phyloP scores from a whole-genome alignment of 1,140 invertebrate species.

The Andrena cerasifolii region DNA sequence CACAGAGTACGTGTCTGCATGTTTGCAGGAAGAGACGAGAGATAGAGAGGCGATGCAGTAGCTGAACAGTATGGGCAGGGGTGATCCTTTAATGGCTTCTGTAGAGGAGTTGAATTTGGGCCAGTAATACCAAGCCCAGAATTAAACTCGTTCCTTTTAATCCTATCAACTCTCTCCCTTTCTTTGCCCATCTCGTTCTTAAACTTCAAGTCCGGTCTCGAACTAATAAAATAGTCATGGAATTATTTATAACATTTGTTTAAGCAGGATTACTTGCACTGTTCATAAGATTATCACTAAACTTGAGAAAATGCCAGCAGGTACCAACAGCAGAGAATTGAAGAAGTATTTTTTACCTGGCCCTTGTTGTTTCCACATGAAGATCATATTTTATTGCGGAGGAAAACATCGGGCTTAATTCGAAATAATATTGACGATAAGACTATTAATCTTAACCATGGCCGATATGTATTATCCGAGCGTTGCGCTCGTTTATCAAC shows the following conservation, averaged over 20 bases:
- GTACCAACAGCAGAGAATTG: neutral
- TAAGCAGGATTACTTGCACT: neutral
- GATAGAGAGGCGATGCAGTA: too few species aligned
- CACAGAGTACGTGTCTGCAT: too few species aligned
- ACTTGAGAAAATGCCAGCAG: neutral
- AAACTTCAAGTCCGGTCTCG: too few species aligned
- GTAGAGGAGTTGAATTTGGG: too few species aligned
- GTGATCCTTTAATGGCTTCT: too few species aligned
- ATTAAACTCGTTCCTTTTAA: too few species aligned
- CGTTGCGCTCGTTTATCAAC: constrained; percentile 40
- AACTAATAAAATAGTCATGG: too few species aligned
- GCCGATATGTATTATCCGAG: constrained; percentile 50
- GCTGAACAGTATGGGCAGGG: too few species aligned
- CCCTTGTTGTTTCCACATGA: constrained; percentile 4
- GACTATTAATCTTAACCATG: constrained; percentile 62
- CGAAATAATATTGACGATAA: constrained; percentile 61
- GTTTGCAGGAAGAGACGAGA: too few species aligned
- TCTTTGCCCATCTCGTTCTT: too few species aligned
- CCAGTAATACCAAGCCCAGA: too few species aligned
- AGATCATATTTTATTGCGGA: constrained; percentile 16
- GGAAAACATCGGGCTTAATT: constrained; percentile 56
- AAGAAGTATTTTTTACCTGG: neutral
- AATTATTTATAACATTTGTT: neutral
- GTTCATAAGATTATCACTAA: neutral
- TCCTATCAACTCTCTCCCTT: too few species aligned